These are phyloP conservation scores for Drosophila neonasuta DNA, from an alignment of 2,888 invertebrate species.

Conservation along the genomic window DNA sequence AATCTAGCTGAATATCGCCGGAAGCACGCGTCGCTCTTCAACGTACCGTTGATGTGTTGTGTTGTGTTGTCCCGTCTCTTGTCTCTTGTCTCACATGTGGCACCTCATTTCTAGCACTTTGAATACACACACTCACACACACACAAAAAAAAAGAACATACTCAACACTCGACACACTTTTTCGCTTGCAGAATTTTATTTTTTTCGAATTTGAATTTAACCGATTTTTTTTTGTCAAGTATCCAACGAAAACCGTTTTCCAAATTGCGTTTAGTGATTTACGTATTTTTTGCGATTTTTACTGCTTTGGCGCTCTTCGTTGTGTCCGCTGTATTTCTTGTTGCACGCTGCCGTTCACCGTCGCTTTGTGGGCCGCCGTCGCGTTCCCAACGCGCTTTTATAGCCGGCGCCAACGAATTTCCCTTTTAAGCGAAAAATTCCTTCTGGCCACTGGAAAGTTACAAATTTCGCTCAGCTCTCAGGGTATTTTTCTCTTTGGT, in stretches of 20 bases:
- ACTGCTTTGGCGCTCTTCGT: conserved; percentile 5
- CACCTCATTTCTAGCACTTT: too few species aligned
- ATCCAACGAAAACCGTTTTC: background rate
- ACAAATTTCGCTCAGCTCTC: conserved; percentile 10
- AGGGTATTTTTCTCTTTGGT: conserved; percentile 13
- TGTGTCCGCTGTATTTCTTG: conserved; percentile 15
- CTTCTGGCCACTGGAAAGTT: conserved; percentile 8
- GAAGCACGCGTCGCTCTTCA: conserved; percentile 12
- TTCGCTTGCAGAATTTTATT: conserved; percentile 1
- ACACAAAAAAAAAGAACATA: conserved; percentile 17
- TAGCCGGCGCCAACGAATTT: conserved; percentile 44
- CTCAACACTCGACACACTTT: conserved; percentile 14
- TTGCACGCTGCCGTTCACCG: conserved; percentile 49
- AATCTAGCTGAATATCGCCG: background rate
- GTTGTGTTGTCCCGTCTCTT: conserved; percentile 12
- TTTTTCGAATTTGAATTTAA: conserved; percentile 13
- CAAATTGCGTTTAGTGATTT: conserved; percentile 7
- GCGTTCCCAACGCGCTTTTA: conserved; percentile 50
- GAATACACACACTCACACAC: conserved; percentile 15
- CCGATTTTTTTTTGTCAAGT: background rate
- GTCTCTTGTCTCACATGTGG: conserved; percentile 30
- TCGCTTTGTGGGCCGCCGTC: conserved; percentile 47
- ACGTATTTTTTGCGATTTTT: background rate
- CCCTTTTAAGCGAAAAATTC: conserved; percentile 25
- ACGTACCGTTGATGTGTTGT: conserved; percentile 27